Base-by-base conservation (phyloP, 2,888 invertebrate genomes). In the Drosophila setosimentum region DNA sequence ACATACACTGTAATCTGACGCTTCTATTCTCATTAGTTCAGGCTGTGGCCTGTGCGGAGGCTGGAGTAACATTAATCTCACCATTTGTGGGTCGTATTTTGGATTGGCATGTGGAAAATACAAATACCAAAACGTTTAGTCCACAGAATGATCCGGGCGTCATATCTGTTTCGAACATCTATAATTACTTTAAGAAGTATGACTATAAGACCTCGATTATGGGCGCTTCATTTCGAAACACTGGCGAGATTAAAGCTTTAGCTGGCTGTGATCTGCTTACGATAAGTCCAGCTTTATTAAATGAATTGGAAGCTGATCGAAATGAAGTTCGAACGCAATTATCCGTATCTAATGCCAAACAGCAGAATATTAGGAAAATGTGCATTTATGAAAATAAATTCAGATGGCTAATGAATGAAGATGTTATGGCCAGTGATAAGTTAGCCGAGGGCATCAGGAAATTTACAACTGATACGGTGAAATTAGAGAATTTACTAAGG, bases 221-320 rank as follows among this genome's bases (percentile, higher is more conserved):
- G 99, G 99, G 99, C 13, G 99, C 99, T 2, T 99, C 99, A 0
- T 99, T 99, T 95, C 95, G 99, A 67, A 99, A 99, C 94, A 95
- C 95, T 13, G 98, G 96, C 53, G 98, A 99, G 94, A 98, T 99
- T 77, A 96, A 95, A 82, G 98, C 97, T 53, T 94, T 99, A 67
- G 96, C 98, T 48, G 99, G 99, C 49, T 99, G 99, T 93, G 99
- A 99, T 93, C 95, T 98, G 49, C 94, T 99, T 51, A 99, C 99
- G 6, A 99, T 99, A 82, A 97, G 97, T 91, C 98, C 99, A 1
- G 96, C 96, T 89, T 94, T 99, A 42, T 93, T 99, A 68, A 97
- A 97, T 72, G 97, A 99, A 92, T 93, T 99, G 59, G 97, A 97
- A 65, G 95, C 95, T 49, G 96, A 96, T 77, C 95, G 94, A 51